Conservation (phyloP, 2,113 vertebrate species). For the Silurus meridionalis region DNA sequence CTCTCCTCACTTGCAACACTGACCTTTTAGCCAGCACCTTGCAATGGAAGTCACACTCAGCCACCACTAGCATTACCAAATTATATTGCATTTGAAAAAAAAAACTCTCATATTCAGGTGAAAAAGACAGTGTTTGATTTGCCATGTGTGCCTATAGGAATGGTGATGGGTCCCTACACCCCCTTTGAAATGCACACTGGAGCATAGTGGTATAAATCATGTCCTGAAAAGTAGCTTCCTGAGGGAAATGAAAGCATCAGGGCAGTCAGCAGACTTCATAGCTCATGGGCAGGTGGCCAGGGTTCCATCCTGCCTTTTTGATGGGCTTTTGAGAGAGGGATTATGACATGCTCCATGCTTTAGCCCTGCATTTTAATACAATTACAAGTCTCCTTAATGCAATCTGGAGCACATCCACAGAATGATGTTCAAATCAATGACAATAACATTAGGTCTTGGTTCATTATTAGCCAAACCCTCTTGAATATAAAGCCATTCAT, state of each 20-base stretch:
- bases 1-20: slow-evolving; percentile 28
- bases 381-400: slow-evolving; percentile 70
- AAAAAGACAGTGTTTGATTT: slow-evolving; percentile 4
- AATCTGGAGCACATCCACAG: slow-evolving; percentile 67
- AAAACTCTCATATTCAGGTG: background rate
- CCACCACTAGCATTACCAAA: background rate
- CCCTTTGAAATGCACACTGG: slow-evolving; percentile 20
- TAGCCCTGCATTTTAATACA: slow-evolving; percentile 65
- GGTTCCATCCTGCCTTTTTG: slow-evolving; percentile 50
- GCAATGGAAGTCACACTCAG: slow-evolving; percentile 14
- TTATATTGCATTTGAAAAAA: slow-evolving; percentile 36
- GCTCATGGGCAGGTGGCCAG: slow-evolving; percentile 61
- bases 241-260: slow-evolving; percentile 63
- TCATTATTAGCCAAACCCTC: slow-evolving; percentile 43
- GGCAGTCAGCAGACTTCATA: slow-evolving; percentile 65
- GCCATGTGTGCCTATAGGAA: background rate
- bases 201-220: slow-evolving; percentile 65
- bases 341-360: slow-evolving; percentile 65
- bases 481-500: slow-evolving; percentile 1
- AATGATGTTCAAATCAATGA: slow-evolving; percentile 70
- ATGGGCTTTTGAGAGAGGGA: slow-evolving; percentile 61
- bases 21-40: slow-evolving; percentile 15
- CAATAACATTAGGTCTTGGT: slow-evolving; percentile 61
- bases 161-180: background rate
- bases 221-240: slow-evolving; percentile 54